Base-by-base conservation (phyloP, 2,888 invertebrate genomes). In the Eupithecia dodoneata region DNA sequence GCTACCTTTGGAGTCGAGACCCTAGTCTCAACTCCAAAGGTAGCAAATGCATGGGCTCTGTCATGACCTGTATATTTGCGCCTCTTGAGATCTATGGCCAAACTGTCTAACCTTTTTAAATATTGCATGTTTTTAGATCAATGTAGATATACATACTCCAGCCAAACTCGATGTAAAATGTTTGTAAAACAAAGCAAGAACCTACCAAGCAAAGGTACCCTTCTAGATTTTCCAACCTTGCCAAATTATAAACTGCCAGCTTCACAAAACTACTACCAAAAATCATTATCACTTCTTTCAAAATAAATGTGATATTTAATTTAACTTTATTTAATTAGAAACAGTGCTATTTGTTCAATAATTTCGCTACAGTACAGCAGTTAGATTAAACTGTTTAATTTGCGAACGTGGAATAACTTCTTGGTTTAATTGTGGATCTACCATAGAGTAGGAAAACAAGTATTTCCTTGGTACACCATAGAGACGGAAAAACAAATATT, bases 351-450 rank as follows among this genome's bases (percentile, higher is more conserved):
- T 78, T 76, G 69, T 65, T 72, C 63, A 70, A 74, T 78, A 74
- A 76, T 74, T 76, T 72, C 41, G 67, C 72, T 72, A 77, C 75
- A 77, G 76, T 42, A 67, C 76, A 82, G 77, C 77, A 79, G 71
- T 74, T 76, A 79, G 78, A 81, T 81, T 79, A 81, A 82, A 79
- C 80, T 77, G 82, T 83, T 80, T 79, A 82, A 80, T 81, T 81
- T 81, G 76, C 81, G 76, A 80, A 76, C 76, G 74, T 77, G 76
- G 75, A 81, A 79, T 78, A 81, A 81, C 75, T 80, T 81, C 74
- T 74, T 59, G 73, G 79, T 81, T 81, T 82, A 82, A 83, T 83
- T 82, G 81, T 82, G 74, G 75, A 77, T 73, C 75, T 75, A 72
- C 72, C 76, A 55, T 1, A 71, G 74, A 65, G 4, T 49, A 65